Conservation (phyloP, 2,888 invertebrate genomes). For the Blomia tropicalis region DNA sequence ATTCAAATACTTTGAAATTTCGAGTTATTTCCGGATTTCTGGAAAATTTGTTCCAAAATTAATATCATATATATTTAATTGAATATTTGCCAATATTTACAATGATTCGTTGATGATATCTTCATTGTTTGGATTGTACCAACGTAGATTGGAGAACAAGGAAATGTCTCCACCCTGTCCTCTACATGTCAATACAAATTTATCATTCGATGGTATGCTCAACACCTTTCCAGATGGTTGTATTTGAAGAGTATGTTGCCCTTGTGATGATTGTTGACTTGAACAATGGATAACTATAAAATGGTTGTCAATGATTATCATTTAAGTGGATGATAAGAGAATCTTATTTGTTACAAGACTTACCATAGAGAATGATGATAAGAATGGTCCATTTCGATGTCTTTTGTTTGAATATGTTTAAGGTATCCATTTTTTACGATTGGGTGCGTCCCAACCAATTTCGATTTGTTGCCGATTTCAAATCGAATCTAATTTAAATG, state of each 20-base stretch:
- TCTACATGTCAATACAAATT: conserved; percentile 59
- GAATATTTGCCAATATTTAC: background rate
- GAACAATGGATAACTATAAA: no score
- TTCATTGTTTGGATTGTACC: conserved; percentile 51
- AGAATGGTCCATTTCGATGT: no score
- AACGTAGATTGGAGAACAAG: conserved; percentile 55
- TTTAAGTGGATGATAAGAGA: no score
- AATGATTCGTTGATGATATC: conserved; percentile 24
- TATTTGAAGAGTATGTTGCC: conserved; percentile 8
- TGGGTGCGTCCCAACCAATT: no score
- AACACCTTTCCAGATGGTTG: background rate
- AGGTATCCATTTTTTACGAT: no score
- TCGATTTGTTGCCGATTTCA: no score
- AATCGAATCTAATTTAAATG: no score
- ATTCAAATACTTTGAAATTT: background rate
- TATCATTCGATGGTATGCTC: conserved; percentile 48
- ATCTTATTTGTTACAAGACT: no score
- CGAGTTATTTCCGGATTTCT: conserved; percentile 3
- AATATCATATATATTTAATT: background rate
- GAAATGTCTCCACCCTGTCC: conserved; percentile 51
- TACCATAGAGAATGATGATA: no score
- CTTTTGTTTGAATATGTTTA: no score
- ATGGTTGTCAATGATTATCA: no score
- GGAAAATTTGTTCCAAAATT: background rate
- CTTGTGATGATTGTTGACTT: no score